Evolutionary conservation across 2,888 invertebrate species (phyloP), one percentile per base, ranked within the genome.

Genomic region (Pachliopta kotzebuea): DNA sequence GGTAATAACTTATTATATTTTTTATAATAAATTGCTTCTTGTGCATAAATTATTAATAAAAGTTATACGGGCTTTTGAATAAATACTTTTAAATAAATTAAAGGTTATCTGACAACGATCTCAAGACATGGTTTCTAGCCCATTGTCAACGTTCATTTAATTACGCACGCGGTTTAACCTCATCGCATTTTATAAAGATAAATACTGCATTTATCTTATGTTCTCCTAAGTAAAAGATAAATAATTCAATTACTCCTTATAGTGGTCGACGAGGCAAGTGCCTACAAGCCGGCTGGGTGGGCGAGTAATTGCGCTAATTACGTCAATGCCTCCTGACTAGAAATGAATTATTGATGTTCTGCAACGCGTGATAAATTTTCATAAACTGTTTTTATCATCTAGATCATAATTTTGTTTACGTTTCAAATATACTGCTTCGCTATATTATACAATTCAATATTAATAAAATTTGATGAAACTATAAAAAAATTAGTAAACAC

Each of bases 281-380:
- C 58, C 55, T 65, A 42, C 54, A 50, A 58, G 74, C 81, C 78
- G 78, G 73, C 80, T 87, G 88, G 89, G 90, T 88, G 90, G 90
- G 78, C 90, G 76, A 75, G 78, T 88, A 86, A 89, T 88, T 88
- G 87, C 84, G 79, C 85, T 90, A 89, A 90, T 90, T 88, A 89
- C 83, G 83, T 86, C 89, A 86, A 82, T 84, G 81, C 81, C 80
- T 80, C 83, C 80, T 83, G 85, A 87, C 85, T 85, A 84, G 79
- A 77, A 78, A 90, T 90, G 88, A 90, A 88, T 89, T 88, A 88
- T 89, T 87, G 86, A 88, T 88, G 82, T 71, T 74, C 76, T 71
- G 79, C 79, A 77, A 80, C 77, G 75, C 76, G 77, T 83, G 83
- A 84, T 86, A 81, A 83, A 83, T 81, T 79, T 80, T 82, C 79